phyloP scores from a whole-genome alignment of 2,797 vertebrate genomes.

The Capromys pilorides region DNA sequence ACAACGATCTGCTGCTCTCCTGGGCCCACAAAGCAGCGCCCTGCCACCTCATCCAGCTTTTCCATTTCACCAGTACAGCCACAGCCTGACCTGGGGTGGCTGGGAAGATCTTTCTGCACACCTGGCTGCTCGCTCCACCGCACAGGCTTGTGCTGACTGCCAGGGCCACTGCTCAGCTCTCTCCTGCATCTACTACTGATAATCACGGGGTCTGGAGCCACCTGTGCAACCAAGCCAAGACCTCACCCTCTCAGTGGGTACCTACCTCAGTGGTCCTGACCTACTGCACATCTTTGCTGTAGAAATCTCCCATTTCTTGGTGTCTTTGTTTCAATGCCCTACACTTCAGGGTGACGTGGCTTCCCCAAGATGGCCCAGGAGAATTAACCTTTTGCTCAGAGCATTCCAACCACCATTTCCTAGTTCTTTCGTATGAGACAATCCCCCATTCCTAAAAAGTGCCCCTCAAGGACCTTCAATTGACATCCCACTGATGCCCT shows the following conservation, averaged over 20 bases:
- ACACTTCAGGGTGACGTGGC: rapidly evolving
- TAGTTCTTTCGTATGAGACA: background rate
- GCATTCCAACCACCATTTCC: background rate
- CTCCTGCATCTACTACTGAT: background rate
- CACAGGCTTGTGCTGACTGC: background rate
- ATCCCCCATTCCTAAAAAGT: background rate
- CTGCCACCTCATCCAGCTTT: background rate
- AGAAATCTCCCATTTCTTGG: background rate
- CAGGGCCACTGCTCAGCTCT: background rate
- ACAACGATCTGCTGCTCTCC: background rate
- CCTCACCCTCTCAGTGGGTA: background rate
- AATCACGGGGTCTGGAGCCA: background rate
- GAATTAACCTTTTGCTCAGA: background rate
- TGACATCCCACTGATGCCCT: background rate
- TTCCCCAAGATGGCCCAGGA: background rate
- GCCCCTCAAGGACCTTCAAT: background rate
- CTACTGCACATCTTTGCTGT: rapidly evolving
- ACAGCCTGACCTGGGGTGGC: background rate
- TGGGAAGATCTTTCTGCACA: background rate
- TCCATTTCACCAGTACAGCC: background rate
- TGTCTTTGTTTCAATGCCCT: background rate
- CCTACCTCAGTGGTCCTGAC: background rate
- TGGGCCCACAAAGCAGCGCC: background rate
- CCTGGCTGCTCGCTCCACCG: rapidly evolving
- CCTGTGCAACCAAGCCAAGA: rapidly evolving